These are phyloP conservation scores for Idaea aversata DNA, from an alignment of 2,888 invertebrate genomes.

Conservation along the genomic window DNA sequence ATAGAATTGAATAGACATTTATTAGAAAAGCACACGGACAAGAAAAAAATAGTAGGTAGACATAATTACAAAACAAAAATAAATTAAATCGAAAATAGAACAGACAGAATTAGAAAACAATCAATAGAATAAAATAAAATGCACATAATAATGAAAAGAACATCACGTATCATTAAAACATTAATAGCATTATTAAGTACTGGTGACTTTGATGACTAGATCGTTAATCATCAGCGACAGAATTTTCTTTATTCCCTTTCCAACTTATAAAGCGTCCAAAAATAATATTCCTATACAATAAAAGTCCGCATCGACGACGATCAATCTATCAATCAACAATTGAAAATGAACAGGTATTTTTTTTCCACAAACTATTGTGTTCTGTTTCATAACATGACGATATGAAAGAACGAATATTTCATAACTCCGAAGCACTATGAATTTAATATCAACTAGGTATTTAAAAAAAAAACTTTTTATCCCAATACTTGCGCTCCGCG, in stretches of 20 bases:
- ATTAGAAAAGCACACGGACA: too few species aligned
- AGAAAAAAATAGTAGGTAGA: too few species aligned
- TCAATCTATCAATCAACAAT: constrained; percentile 32
- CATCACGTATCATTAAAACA: neutral
- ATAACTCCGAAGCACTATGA: neutral
- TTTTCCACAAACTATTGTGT: constrained; percentile 26
- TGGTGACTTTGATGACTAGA: constrained; percentile 10
- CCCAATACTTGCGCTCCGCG: too few species aligned
- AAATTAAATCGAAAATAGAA: too few species aligned
- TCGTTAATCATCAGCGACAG: constrained; percentile 31
- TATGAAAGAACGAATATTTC: constrained; percentile 7
- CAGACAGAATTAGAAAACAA: too few species aligned
- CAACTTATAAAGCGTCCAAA: constrained; percentile 27
- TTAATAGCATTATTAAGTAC: neutral
- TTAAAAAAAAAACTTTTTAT: neutral
- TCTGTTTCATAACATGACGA: constrained; percentile 22
- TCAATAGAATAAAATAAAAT: too few species aligned
- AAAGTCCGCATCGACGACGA: constrained; percentile 24
- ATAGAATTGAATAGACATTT: too few species aligned
- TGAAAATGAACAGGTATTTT: constrained; percentile 30
- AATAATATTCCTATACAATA: constrained; percentile 30
- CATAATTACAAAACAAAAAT: too few species aligned
- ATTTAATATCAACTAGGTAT: neutral
- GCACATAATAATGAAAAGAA: too few species aligned
- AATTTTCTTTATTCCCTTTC: constrained; percentile 25